Base-by-base conservation (phyloP, 2,888 invertebrate species). In the Andrena bucephala region DNA sequence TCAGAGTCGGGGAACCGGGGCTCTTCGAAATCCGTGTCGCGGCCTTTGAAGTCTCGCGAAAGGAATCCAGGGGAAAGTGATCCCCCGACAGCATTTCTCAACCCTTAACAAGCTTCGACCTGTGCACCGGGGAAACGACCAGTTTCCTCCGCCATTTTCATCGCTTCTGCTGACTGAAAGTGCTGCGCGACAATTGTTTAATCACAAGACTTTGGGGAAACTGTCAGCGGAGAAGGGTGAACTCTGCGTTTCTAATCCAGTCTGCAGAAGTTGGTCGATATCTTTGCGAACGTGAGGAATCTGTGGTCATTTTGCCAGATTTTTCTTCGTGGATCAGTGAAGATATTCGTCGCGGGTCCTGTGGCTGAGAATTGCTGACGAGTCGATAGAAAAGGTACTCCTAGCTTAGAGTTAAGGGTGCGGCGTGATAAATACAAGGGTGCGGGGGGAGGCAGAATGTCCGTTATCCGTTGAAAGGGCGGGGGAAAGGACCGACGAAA, bases 31-130 rank as follows among this genome's bases (percentile, higher is more conserved):
- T 75, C 69, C 27, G 13, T 69, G 36, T 36, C 8, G 20, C 67
- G 20, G 42, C 33, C 57, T 36, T 48, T 13, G n/a, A 16, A 62
- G 13, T n/a, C 27, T 20, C 52, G 7, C 50, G 31, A 33, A 27
- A 71, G 36, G 72, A 78, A 81, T 78, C 67, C 80, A 71, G 67
- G 67, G 33, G 20, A 78, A 42, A 71, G 42, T 33, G 54, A 60
- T 60, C 13, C 54, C 42, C 24, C 36, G 27, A 54, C 42, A 54
- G 52, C 66, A n/a, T 27, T 54, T 67, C 60, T 66, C 52, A 60
- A 42, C 52, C 36, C 36, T 20, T 24, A 66, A 77, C 63, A 69
- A 52, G 33, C 54, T 16, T 63, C 20, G 42, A 33, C 59, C 42
- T 48, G 42, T 60, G 29, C 70, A n/a, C 48, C 27, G 20, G 29